Percentiles rank a stretch among this genome's conserved stretches.
Evolutionary conservation across 2,888 invertebrate species (phyloP).

Genomic region (Hypolimnas misippus): DNA sequence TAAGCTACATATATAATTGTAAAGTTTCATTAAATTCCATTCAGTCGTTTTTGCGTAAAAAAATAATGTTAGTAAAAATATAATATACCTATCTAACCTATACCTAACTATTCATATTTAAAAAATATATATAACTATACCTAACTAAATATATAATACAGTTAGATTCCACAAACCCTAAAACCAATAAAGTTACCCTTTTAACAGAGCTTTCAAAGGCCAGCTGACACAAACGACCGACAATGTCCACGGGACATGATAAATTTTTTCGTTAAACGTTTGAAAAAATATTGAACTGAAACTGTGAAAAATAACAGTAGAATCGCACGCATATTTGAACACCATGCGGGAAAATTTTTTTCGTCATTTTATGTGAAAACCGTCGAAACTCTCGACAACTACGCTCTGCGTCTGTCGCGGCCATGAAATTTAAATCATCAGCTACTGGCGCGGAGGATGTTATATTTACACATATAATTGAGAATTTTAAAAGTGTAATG

Average conservation of each 20-base stretch:
- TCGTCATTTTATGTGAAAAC: no score
- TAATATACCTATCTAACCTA: no score
- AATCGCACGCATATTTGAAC: slow-evolving; percentile 28
- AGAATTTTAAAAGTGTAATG: neutral
- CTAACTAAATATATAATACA: no score
- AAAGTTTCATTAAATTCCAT: no score
- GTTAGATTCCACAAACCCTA: neutral
- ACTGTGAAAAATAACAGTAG: slow-evolving; percentile 26
- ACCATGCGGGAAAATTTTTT: neutral
- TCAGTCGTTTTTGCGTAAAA: no score
- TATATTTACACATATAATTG: neutral
- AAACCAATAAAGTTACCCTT: slow-evolving; percentile 5
- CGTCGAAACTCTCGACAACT: slow-evolving; percentile 9
- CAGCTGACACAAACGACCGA: neutral
- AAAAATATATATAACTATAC: no score
- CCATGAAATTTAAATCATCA: slow-evolving; percentile 27
- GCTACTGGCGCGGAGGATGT: neutral
- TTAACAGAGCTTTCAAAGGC: neutral
- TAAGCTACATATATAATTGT: no score
- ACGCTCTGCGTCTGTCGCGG: slow-evolving; percentile 24
- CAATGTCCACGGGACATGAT: neutral
- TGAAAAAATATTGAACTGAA: slow-evolving; percentile 20
- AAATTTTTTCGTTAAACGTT: slow-evolving; percentile 19
- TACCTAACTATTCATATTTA: no score
- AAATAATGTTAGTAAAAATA: no score